Evolutionary conservation across 2,888 invertebrate species (phyloP), one percentile per base, ranked within the genome.

Genomic region (Philhelius pedissequus): DNA sequence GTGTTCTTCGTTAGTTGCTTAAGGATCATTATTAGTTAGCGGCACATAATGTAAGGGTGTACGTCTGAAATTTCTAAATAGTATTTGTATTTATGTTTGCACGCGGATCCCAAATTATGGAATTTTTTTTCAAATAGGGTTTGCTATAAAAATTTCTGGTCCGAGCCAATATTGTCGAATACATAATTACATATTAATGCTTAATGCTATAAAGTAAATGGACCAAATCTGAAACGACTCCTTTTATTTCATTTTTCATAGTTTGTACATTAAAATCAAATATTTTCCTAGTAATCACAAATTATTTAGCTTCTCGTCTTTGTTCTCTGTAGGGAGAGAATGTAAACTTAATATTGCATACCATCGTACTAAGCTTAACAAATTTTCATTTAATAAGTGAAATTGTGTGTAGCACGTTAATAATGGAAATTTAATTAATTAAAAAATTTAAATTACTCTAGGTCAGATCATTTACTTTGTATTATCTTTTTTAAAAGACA

Each of bases 351-450:
- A 56, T 20, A 35, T 35, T 35, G 20, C 30, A 56, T 56, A 35
- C 20, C 20, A 32, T 35, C 4, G n/a, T 7, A 1, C 8, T n/a
- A 2, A 56, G 7, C 4, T 13, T 0, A 35, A n/a, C 5, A 15
- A 58, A 58, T 38, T 58, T 38, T 13, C 11, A n/a, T 25, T 43
- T 56, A 25, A 40, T 25, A 64, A 74, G 32, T 64, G 66, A 56
- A 66, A 56, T 75, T 48, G 56, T 58, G 27, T 75, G 74, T 48
- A 38, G 9, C 35, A 56, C n/a, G 27, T 56, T 58, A 38, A 48
- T 54, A 48, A 18, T 18, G 25, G 32, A 75, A 75, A 66, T 48
- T 58, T 68, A 75, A 75, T 75, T 68, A 75, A 75, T 68, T 68
- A 50, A 68, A 50, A 68, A 75, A 25, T 27, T 68, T 58, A 58